Conservation (phyloP, 2,113 vertebrate genomes). For the Ictalurus punctatus region DNA sequence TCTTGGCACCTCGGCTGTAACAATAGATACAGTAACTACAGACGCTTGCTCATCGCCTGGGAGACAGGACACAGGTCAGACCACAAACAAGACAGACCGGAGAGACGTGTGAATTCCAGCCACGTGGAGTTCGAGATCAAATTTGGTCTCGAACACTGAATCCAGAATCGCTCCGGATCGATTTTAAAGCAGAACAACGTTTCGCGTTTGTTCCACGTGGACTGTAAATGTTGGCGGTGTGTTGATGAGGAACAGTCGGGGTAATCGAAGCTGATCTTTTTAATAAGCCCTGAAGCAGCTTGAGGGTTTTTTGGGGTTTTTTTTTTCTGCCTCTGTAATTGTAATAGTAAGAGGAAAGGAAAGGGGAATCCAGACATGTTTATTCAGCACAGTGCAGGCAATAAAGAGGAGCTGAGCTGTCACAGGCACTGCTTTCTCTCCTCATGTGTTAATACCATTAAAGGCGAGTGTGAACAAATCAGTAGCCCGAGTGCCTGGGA, state of each 20-base stretch:
- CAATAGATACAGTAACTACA: conserved; percentile 58
- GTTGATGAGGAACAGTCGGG: conserved; percentile 68
- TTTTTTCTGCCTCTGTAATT: conserved; percentile 68
- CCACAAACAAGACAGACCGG: conserved; percentile 41
- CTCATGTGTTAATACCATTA: conserved; percentile 59
- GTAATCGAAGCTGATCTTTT: conserved; percentile 71
- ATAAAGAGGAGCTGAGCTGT: conserved; percentile 71
- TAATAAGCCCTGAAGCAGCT: conserved; percentile 70
- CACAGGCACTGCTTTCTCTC: conserved; percentile 59
- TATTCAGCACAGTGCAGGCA: conserved; percentile 69
- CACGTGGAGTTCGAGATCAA: conserved; percentile 2
- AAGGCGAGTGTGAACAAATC: conserved; percentile 40
- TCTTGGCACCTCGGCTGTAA: conserved; percentile 50
- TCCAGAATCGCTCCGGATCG: neutral
- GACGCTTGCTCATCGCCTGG: conserved; percentile 46
- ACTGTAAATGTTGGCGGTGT: conserved; percentile 6
- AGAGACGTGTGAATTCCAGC: conserved; percentile 35
- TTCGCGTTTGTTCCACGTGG: neutral
- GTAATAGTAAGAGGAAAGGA: conserved; percentile 14
- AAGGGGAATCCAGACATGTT: conserved; percentile 71
- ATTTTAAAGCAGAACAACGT: conserved; percentile 4
- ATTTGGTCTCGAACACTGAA: neutral
- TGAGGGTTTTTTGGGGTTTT: conserved; percentile 63
- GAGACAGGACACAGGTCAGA: conserved; percentile 48
- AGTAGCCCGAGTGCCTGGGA: neutral